Evolutionary conservation across 1,140 invertebrate species (phyloP).

Genomic region (Adelges cooleyi): DNA sequence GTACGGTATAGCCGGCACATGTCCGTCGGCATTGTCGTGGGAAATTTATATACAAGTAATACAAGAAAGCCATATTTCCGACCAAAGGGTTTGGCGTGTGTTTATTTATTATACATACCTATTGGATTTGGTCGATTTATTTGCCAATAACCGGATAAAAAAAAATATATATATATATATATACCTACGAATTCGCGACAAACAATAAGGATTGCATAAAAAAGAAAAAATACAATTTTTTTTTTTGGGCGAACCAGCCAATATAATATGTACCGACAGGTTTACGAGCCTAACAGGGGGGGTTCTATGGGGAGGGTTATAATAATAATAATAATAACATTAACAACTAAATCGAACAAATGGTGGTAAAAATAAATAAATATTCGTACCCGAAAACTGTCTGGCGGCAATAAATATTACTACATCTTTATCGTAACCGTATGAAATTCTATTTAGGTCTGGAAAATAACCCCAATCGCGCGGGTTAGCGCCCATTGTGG

Average conservation of each 20-base stretch:
- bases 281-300: conserved; percentile 11
- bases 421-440: conserved; percentile 13
- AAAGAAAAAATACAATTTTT: no score
- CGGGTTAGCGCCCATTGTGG: conserved; percentile 4
- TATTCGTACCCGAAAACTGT: conserved; percentile 17
- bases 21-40: conserved; percentile 4
- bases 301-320: conserved; percentile 3
- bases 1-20: no score
- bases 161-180: no score
- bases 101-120: no score
- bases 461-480: conserved; percentile 25
- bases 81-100: neutral
- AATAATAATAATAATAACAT: conserved; percentile 27
- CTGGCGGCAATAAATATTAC: conserved; percentile 24
- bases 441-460: conserved; percentile 28
- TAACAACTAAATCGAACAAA: conserved; percentile 24
- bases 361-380: neutral
- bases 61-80: neutral
- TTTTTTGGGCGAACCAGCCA: conserved; percentile 13
- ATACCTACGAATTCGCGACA: neutral
- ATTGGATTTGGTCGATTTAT: conserved; percentile 10
- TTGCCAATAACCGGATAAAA: conserved; percentile 12
- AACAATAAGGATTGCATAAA: conserved; percentile 1
- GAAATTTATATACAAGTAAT: neutral
- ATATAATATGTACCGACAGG: conserved; percentile 27